phyloP scores from a whole-genome alignment of 2,113 vertebrate genomes.

The Quiscalus mexicanus region DNA sequence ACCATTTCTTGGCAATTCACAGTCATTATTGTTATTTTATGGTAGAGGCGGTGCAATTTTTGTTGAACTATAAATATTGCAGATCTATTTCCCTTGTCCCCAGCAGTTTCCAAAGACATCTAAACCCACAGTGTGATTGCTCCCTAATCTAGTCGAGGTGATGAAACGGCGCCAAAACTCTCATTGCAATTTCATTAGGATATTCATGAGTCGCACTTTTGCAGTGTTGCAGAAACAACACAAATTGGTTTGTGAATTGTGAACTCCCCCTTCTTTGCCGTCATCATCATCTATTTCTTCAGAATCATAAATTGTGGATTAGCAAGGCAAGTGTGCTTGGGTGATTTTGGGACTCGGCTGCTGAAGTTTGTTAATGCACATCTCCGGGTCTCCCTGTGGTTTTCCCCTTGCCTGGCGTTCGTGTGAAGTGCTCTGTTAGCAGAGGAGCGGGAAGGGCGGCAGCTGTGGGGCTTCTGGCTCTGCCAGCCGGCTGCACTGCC shows the following conservation, averaged over 20 bases:
- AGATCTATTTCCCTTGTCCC: not conserved
- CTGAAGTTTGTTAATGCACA: not conserved
- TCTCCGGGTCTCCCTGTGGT: not conserved
- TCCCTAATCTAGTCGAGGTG: conserved; percentile 74
- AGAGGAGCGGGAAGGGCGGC: fast-evolving
- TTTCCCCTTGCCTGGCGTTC: not conserved
- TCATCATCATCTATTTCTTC: not conserved
- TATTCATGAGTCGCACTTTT: conserved; percentile 82
- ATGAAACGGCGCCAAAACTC: conserved; percentile 80
- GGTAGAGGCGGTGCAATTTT: conserved; percentile 56
- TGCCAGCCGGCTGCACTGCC: not conserved
- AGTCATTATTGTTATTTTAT: conserved; percentile 46
- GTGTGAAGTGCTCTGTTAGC: fast-evolving
- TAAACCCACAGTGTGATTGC: conserved; percentile 68
- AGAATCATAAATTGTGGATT: conserved; percentile 65
- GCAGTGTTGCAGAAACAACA: conserved; percentile 85
- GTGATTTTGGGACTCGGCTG: conserved; percentile 24
- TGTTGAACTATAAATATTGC: conserved; percentile 68
- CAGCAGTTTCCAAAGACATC: conserved; percentile 66
- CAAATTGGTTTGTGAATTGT: conserved; percentile 83
- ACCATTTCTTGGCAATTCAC: not conserved
- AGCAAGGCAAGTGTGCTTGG: conserved; percentile 21
- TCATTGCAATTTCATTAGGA: conserved; percentile 81
- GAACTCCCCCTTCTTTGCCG: conserved; percentile 72
- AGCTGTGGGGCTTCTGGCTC: not conserved